Evolutionary conservation across 2,888 invertebrate genomes (phyloP), one percentile per base, ranked within the genome.

Genomic region (Smittia sp.): DNA sequence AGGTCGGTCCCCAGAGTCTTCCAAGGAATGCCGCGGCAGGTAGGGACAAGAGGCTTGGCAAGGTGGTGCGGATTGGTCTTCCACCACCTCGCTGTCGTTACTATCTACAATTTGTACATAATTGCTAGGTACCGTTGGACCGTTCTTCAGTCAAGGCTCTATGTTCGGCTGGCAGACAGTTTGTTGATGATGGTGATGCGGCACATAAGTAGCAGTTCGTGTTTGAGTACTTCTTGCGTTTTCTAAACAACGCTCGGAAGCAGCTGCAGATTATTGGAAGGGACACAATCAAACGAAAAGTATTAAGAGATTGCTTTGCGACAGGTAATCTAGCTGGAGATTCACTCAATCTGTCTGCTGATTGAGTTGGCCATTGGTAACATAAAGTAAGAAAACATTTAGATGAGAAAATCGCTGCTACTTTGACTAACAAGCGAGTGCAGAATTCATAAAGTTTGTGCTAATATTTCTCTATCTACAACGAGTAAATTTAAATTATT

Each of bases 201-300:
- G 86, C 86, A 81, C 85, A 86, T 84, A 86, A 86, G 81, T 85
- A 85, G 82, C 82, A 85, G 80, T 84, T 82, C 81, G 83, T 84
- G 86, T 83, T 85, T 87, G 83, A 87, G 85, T 87, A 87, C 87
- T 82, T 83, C 81, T 80, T 83, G 89, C 90, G 81, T 87, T 87
- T 83, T 86, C 87, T 85, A 92, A 92, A 85, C 91, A 93, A 85
- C 89, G 91, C 85, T 93, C 93, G 83, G 92, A 93, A 84, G 92
- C 93, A 89, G 91, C 86, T 89, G 84, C 80, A 84, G 24, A 63
- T 27, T 63, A 46, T 46, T 46, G 6, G 39, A 39, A 39, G 15
- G 46, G 46, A 46, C 7, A 39, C 7, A 15, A 15, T 46, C n/a
- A 15, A 46, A 46, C 3, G 15, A 46, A 46, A 46, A 46, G 15